Conservation (phyloP, 2,888 invertebrate genomes). For the Tetramorium bicarinatum region DNA sequence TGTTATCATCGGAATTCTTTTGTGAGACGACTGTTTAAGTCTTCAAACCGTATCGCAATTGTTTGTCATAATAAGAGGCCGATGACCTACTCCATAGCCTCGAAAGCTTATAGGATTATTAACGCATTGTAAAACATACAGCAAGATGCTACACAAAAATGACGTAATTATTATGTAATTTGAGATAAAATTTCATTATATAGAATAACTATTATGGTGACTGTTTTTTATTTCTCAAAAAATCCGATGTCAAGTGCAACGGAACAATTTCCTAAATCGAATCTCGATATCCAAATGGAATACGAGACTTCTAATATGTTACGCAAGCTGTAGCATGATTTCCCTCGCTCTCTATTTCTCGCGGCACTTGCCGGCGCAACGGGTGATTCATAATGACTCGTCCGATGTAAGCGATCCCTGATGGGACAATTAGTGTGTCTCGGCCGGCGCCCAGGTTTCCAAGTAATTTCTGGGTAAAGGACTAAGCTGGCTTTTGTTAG, state of each 20-base stretch:
- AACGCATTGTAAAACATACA: neutral
- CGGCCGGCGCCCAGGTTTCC: conserved; percentile 64
- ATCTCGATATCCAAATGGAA: neutral
- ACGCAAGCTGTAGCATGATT: neutral
- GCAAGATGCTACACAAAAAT: neutral
- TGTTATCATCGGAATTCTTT: conserved; percentile 8
- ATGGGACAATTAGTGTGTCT: conserved; percentile 72
- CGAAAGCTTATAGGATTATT: neutral
- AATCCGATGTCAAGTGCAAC: neutral
- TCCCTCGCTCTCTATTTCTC: conserved; percentile 11
- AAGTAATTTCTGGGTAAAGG: conserved; percentile 70
- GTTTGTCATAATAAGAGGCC: conserved; percentile 45
- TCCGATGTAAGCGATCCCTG: conserved; percentile 69
- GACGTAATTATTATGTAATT: neutral
- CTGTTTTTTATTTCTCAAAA: neutral
- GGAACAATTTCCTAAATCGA: neutral
- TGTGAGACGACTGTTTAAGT: conserved; percentile 21
- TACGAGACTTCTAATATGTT: neutral
- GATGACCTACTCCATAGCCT: conserved; percentile 8
- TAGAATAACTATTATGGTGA: neutral
- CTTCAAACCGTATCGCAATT: conserved; percentile 30
- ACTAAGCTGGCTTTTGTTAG: conserved; percentile 50
- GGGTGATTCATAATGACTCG: conserved; percentile 76
- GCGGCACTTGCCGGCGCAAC: conserved; percentile 45
- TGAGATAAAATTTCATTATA: neutral